Evolutionary conservation across 2,113 vertebrate species (phyloP).

Genomic region (Calidris pygmaea): DNA sequence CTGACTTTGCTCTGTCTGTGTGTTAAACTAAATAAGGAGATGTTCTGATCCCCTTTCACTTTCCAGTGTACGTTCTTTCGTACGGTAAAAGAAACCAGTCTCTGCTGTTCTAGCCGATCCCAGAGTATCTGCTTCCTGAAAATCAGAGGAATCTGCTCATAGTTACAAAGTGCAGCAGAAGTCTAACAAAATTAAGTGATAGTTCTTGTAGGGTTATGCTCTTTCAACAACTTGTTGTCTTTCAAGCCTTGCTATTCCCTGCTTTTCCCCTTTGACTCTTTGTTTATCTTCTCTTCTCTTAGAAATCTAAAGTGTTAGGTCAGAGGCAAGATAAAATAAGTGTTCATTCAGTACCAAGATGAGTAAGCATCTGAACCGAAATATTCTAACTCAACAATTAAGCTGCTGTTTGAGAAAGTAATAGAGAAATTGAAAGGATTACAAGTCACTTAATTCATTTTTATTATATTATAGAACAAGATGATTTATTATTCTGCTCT

Average conservation of each 20-base stretch:
- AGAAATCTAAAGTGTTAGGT: neutral
- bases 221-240: neutral
- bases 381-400: neutral
- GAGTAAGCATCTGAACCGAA: neutral
- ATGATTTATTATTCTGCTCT: neutral
- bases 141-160: neutral
- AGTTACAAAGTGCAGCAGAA: slow-evolving; percentile 1
- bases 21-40: neutral
- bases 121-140: slow-evolving; percentile 15
- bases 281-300: neutral
- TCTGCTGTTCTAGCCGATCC: neutral
- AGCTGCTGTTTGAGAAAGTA: neutral
- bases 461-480: neutral
- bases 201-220: neutral
- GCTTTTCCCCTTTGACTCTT: neutral
- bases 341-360: neutral
- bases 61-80: neutral
- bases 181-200: slow-evolving; percentile 14
- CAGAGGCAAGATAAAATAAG: neutral
- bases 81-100: neutral
- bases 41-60: neutral
- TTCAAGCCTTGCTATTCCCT: neutral
- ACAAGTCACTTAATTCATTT: neutral
- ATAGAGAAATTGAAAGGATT: neutral
- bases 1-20: neutral